Percentiles rank a stretch among this genome's conserved stretches.
phyloP scores from a whole-genome alignment of 2,113 vertebrate genomes.

The Balaeniceps rex region DNA sequence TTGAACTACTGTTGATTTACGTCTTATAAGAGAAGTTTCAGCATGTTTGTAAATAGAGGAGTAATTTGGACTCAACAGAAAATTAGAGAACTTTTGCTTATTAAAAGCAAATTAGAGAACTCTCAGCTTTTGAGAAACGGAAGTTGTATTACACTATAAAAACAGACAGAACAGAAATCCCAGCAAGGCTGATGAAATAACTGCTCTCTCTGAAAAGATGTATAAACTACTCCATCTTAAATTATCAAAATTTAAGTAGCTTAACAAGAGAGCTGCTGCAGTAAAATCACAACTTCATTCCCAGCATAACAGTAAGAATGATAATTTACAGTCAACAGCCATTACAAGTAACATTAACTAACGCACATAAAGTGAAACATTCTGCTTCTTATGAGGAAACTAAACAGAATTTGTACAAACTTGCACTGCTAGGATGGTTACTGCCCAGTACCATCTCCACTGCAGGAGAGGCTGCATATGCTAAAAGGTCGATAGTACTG shows the following conservation, averaged over 20 bases:
- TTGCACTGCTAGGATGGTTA: background rate
- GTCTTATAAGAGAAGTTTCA: background rate
- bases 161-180: background rate
- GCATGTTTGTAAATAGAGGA: background rate
- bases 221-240: slow-evolving; percentile 8
- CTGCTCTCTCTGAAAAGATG: background rate
- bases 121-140: background rate
- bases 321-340: slow-evolving; percentile 30
- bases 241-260: slow-evolving; percentile 21
- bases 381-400: background rate
- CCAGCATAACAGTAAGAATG: slow-evolving; percentile 12
- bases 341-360: background rate
- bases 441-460: background rate
- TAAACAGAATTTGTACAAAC: background rate
- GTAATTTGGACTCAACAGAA: background rate
- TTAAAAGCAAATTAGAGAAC: too few species aligned
- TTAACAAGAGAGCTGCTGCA: background rate
- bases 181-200: background rate
- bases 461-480: background rate
- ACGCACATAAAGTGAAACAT: background rate
- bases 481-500: background rate
- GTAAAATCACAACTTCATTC: slow-evolving; percentile 41
- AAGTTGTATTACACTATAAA: background rate
- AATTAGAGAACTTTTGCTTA: background rate
- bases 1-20: background rate